Evolutionary conservation across 2,888 invertebrate species (phyloP).

Genomic region (Crioceris asparagi): DNA sequence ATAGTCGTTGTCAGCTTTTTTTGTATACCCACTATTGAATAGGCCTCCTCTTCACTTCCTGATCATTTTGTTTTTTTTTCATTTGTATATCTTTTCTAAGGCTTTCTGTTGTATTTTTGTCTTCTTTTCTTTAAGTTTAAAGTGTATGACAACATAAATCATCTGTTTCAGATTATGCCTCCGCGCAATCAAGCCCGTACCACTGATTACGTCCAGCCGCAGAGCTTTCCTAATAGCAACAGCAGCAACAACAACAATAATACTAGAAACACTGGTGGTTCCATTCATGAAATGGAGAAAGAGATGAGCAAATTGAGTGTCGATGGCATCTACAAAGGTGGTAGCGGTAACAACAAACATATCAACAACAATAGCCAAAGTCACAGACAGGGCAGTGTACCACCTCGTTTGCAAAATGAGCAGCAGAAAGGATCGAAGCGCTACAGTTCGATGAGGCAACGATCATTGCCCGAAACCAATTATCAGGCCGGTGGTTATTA

Average conservation of each 20-base stretch:
- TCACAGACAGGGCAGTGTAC: conserved; percentile 33
- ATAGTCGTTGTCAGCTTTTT: no score
- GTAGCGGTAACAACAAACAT: conserved; percentile 11
- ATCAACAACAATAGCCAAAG: conserved; percentile 8
- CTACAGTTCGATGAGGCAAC: conserved; percentile 45
- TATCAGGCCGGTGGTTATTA: conserved; percentile 28
- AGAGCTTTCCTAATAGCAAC: no score
- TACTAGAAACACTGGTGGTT: conserved; percentile 25
- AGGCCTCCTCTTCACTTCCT: no score
- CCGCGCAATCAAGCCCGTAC: conserved; percentile 11
- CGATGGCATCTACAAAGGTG: conserved; percentile 21
- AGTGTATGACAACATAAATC: no score
- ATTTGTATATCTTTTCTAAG: no score
- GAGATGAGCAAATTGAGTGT: conserved; percentile 31
- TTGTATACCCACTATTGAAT: no score
- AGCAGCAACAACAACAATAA: conserved; percentile 37
- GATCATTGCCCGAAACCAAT: conserved; percentile 46
- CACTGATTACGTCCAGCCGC: conserved; percentile 27
- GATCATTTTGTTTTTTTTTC: no score
- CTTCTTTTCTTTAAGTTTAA: no score
- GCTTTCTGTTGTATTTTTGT: no score
- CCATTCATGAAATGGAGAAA: conserved; percentile 25
- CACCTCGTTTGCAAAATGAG: conserved; percentile 33
- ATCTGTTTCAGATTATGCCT: no score
- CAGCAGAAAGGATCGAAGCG: conserved; percentile 44